Percentiles rank a stretch among this genome's conserved stretches.
Evolutionary conservation across 2,888 invertebrate species (phyloP).

Genomic region (Drosophila suboccidentalis): DNA sequence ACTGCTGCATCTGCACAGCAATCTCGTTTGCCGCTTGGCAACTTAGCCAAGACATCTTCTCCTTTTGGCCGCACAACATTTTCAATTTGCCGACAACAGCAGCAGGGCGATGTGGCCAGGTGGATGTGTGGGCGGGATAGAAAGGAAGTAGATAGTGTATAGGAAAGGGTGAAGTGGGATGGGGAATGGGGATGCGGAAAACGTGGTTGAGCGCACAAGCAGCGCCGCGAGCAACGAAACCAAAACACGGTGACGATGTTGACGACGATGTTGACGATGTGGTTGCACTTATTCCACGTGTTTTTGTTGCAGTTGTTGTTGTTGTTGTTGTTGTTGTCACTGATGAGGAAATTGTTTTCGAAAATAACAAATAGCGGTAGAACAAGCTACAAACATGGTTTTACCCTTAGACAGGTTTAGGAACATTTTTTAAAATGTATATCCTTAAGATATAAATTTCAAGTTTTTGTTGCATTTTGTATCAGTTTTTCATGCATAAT

Average conservation of each 20-base stretch:
- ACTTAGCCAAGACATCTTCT: conserved; percentile 64
- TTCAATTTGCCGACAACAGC: conserved; percentile 66
- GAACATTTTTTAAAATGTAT: not conserved
- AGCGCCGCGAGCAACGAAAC: conserved; percentile 70
- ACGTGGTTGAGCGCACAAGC: conserved; percentile 44
- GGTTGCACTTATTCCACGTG: conserved; percentile 53
- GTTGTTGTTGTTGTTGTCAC: conserved; percentile 29
- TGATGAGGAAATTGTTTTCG: conserved; percentile 79
- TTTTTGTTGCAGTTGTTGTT: conserved; percentile 18
- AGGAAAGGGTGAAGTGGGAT: not conserved
- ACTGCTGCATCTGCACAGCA: conserved; percentile 30
- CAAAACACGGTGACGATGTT: conserved; percentile 61
- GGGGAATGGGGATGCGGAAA: not conserved
- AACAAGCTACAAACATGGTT: conserved; percentile 26
- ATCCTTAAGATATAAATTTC: too few relatives aligned
- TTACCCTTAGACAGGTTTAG: not conserved
- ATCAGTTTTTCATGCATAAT: too few relatives aligned
- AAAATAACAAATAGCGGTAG: conserved; percentile 55
- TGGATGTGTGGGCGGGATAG: conserved; percentile 6
- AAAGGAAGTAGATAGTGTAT: conserved; percentile 1
- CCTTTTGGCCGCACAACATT: conserved; percentile 59
- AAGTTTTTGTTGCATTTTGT: too few relatives aligned
- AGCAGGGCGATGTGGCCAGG: conserved; percentile 21
- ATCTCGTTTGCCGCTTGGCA: conserved; percentile 56
- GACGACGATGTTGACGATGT: conserved; percentile 67